These are phyloP conservation scores for Caenorhabditis sp. DNA, from an alignment of 2,888 invertebrate genomes.

Conservation along the genomic window DNA sequence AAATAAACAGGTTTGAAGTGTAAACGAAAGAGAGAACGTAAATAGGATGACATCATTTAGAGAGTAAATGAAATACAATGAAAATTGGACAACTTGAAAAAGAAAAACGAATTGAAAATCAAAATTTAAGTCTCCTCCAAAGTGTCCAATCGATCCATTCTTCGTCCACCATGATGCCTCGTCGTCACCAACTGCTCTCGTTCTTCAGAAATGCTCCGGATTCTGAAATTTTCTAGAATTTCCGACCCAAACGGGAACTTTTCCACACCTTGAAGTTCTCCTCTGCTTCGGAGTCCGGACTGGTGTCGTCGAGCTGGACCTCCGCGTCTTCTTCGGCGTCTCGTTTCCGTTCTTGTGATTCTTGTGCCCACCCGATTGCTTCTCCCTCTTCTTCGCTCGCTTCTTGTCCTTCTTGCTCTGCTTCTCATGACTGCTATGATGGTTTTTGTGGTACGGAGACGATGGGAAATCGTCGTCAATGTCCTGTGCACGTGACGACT, in stretches of 20 bases:
- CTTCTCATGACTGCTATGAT: constrained; percentile 36
- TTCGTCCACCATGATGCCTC: constrained; percentile 38
- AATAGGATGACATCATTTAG: too few relatives aligned
- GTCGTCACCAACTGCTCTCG: constrained; percentile 61
- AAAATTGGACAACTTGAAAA: neutral
- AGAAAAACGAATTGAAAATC: neutral
- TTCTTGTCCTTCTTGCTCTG: constrained; percentile 39
- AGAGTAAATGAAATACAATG: neutral
- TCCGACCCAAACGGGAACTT: too few relatives aligned
- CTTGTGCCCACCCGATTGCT: constrained; percentile 1
- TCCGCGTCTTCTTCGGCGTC: constrained; percentile 38
- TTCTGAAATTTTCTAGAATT: constrained; percentile 13
- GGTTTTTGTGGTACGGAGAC: constrained; percentile 31
- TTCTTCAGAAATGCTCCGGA: constrained; percentile 58
- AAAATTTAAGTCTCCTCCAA: constrained; percentile 55
- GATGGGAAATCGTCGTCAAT: constrained; percentile 42
- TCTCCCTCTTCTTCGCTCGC: constrained; percentile 33
- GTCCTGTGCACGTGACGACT: constrained; percentile 22
- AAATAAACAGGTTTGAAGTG: too few relatives aligned
- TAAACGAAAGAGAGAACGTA: too few relatives aligned
- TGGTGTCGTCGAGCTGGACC: constrained; percentile 59
- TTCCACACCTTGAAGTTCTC: constrained; percentile 34
- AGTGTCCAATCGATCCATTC: constrained; percentile 61
- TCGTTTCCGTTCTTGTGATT: constrained; percentile 27
- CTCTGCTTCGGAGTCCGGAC: constrained; percentile 37